Evolutionary conservation across 2,797 vertebrate genomes (phyloP), one percentile per base, ranked within the genome.

Genomic region (Falco rusticolus): DNA sequence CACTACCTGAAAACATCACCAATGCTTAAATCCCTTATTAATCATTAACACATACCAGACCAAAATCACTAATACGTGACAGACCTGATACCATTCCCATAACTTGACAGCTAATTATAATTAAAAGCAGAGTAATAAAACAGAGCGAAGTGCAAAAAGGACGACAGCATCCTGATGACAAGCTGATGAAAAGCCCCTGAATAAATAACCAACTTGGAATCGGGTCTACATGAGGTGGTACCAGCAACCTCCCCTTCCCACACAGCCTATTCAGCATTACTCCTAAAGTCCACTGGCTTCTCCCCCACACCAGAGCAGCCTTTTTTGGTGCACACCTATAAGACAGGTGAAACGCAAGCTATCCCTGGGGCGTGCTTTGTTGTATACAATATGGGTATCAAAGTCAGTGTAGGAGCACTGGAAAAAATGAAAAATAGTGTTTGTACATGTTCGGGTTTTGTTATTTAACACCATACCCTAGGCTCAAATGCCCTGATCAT

Each of bases 251-350:
- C 17, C 14, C 16, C 24, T 65, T 77, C 53, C 64, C 31, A 60
- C 13, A 25, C 57, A 28, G 29, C 0, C 0, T 10, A 31, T 31
- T 50, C 3, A 2, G 45, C n/a, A 19, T 22, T 6, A 68, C 14
- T 56, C 56, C 33, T 39, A 20, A 26, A 74, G 43, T 43, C 39
- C 48, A 31, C 54, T 0, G 1, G 34, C 20, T 16, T 39, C 68
- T 74, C 28, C 79, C 56, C 47, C 41, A n/a, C 41, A 39, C 31
- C 3, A 1, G 28, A 72, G 33, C 34, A 54, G 47, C 54, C 26
- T 78, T 60, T 34, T 26, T 15, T 2, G 4, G 8, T 50, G 16
- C 37, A 57, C 41, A 26, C 5, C 41, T 72, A 1, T 8, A 48
- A 53, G 29, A 50, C 12, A 80, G 31, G 34, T 13, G 31, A 78